Base-by-base conservation (phyloP, 2,888 invertebrate genomes). In the Clostera curtula region DNA sequence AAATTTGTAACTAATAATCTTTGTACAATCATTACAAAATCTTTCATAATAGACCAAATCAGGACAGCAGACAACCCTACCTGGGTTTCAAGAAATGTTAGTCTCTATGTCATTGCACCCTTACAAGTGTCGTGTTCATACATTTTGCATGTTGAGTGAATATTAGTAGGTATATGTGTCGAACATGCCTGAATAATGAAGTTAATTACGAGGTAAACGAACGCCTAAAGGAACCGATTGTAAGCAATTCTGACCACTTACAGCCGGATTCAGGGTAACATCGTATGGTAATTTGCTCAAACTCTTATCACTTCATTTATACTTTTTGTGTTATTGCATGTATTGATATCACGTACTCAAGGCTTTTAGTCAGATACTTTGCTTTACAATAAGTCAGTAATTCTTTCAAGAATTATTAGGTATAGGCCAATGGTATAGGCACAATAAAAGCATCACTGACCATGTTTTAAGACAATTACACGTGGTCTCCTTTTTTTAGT, bases 221-320 rank as follows among this genome's bases (percentile, higher is more conserved):
- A 39, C 31, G 24, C 8, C 26, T 25, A 6, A 14, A 32, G 4
- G 23, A 19, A 36, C 30, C 36, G 27, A 35, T 35, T 47, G 36
- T 19, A 28, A 27, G 31, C 35, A 26, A 35, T 6, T 31, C 14
- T 24, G 15, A 40, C 43, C 28, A 41, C 49, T 34, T 40, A 12
- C 7, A 47, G 29, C 45, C 41, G 30, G 38, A 30, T 36, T 16
- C n/a, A 27, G 15, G 16, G 19, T 20, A 19, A 19, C 17, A 29
- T 12, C 33, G 40, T 43, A 42, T 43, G 50, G 17, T 31, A 29
- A 31, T 52, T 39, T 43, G 30, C 29, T 32, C 12, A 31, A 35
- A 27, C 33, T 33, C 27, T 54, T 56, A 55, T 27, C 44, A 27
- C 29, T 29, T 12, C n/a, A n/a, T n/a, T n/a, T n/a, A n/a, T n/a